A percentile compares a stretch with the other conserved stretches of the same genome.
Evolutionary conservation across 2,113 vertebrate genomes (phyloP).

Genomic region (Caloenas nicobarica): DNA sequence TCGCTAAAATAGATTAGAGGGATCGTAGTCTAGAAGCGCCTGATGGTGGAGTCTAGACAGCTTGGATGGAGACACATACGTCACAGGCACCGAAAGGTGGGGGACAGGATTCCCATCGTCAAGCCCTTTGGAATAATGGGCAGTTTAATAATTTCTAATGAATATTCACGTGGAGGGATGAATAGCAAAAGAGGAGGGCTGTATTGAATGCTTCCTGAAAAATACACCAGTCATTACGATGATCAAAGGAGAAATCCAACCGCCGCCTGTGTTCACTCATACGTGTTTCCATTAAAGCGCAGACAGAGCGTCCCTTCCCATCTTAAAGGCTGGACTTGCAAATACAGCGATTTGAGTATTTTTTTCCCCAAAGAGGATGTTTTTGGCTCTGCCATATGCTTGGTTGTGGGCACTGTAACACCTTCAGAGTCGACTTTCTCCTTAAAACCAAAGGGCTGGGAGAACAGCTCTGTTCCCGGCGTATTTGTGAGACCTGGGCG

Average conservation of each 20-base stretch:
- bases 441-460: not conserved
- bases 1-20: not conserved
- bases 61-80: not conserved
- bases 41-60: not conserved
- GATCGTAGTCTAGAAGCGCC: not conserved
- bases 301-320: not conserved
- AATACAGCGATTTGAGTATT: not conserved
- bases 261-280: not conserved
- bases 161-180: not conserved
- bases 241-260: not conserved
- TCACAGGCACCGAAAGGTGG: not conserved
- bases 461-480: accelerated
- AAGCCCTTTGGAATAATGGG: not conserved
- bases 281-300: not conserved
- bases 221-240: not conserved
- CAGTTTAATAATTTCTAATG: not conserved
- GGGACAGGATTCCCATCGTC: accelerated
- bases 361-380: not conserved
- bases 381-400: not conserved
- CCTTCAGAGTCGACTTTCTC: not conserved
- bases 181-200: not conserved
- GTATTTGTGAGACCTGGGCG: accelerated
- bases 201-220: not conserved
- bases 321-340: not conserved
- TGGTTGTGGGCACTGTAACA: not conserved